Evolutionary conservation across 2,888 invertebrate genomes (phyloP), one percentile per base, ranked within the genome.

Genomic region (Dasysyrphus albostriatus): DNA sequence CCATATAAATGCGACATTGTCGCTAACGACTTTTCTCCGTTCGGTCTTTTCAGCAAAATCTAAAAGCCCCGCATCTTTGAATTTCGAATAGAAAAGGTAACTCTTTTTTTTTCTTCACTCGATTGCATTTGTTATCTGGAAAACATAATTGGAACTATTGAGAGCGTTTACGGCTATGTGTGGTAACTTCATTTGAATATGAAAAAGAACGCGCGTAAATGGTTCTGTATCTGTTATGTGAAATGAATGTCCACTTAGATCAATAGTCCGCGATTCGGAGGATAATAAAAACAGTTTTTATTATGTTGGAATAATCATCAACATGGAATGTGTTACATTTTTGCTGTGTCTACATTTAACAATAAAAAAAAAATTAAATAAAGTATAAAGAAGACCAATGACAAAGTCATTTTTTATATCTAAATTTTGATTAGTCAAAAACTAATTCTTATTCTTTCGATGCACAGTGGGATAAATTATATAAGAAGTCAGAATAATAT

Each of bases 271-370:
- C 69, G 77, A 76, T 81, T 84, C 75, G 44, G 76, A 81, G 75
- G 54, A 75, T 51, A 76, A 81, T 82, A 85, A 85, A 24, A 81
- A 82, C 67, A 34, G 82, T 77, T 85, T 83, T 85, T 82, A 85
- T 61, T 85, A n/a, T n/a, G 82, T 82, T 77, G 56, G 39, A 81
- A 85, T 85, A 77, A 85, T 77, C 81, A 73, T 85, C 82, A 77
- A 77, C 82, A 85, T 81, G 85, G 85, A 85, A 85, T 85, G 81
- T 85, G 81, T 82, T 82, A 85, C 73, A 82, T 39, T 61, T 84
- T 80, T 67, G 76, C 80, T 80, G 75, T 39, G 79, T 83, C 83
- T 69, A 58, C 72, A 32, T 16, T 24, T 12, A 7, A 37, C 16
- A 59, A 54, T 47, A 73, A 65, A 34, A 34, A 34, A 34, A 44